These are phyloP conservation scores for Octopus bimaculoides DNA, from an alignment of 1,140 invertebrate species.

Conservation along the genomic window DNA sequence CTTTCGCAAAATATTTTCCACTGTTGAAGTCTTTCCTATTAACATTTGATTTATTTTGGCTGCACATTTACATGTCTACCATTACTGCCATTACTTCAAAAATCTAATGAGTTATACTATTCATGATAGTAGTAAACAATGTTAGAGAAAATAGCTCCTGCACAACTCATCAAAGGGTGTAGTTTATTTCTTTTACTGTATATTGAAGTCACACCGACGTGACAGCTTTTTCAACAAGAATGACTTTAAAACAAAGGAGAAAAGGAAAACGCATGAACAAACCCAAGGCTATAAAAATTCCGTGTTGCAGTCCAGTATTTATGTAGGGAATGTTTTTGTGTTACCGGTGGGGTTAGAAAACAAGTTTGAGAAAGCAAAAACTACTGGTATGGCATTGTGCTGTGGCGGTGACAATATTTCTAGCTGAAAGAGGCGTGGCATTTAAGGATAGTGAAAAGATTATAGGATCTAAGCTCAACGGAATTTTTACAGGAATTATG, in stretches of 20 bases:
- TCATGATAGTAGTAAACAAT: not conserved
- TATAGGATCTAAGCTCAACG: not conserved
- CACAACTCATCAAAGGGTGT: not conserved
- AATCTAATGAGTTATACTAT: not conserved
- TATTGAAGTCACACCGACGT: not conserved
- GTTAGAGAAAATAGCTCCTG: not conserved
- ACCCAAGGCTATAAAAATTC: not conserved
- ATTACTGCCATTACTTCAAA: not conserved
- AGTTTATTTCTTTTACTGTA: not conserved
- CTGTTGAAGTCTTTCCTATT: too few relatives aligned
- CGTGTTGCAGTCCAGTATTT: not conserved
- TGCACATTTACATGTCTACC: too few relatives aligned
- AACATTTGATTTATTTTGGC: too few relatives aligned
- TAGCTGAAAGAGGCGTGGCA: not conserved
- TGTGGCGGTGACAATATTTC: not conserved
- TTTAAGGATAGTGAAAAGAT: not conserved
- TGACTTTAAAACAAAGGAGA: not conserved
- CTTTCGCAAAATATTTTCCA: too few relatives aligned
- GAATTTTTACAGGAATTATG: not conserved
- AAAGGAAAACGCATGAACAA: not conserved
- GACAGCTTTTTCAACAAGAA: constrained; percentile 7
- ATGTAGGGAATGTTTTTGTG: not conserved
- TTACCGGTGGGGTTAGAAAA: not conserved
- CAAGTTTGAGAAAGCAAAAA: not conserved
- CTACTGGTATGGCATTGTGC: not conserved